phyloP scores from a whole-genome alignment of 2,888 invertebrate species.

The Augochlorella aurata region DNA sequence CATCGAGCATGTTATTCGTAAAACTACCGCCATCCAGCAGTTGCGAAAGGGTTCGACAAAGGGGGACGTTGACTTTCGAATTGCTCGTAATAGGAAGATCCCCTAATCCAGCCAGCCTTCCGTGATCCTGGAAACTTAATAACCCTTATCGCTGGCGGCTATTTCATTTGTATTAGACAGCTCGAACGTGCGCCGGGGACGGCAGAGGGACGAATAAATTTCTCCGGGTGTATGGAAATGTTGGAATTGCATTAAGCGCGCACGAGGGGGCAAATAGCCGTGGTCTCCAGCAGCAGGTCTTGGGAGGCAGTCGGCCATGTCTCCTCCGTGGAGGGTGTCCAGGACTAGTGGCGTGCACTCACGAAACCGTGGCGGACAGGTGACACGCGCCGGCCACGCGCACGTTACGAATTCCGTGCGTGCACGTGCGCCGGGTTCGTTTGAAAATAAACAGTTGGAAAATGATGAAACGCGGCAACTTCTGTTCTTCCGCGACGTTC shows the following conservation, averaged over 20 bases:
- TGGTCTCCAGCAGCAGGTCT: constrained; percentile 68
- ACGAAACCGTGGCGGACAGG: constrained; percentile 80
- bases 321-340: constrained; percentile 73
- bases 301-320: constrained; percentile 75
- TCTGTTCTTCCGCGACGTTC: background rate
- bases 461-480: constrained; percentile 40
- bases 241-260: constrained; percentile 11
- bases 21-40: background rate
- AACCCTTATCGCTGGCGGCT: constrained; percentile 6
- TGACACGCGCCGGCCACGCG: constrained; percentile 81
- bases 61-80: background rate
- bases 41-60: background rate
- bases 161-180: constrained; percentile 23
- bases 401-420: constrained; percentile 52
- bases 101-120: background rate
- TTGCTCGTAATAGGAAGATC: background rate
- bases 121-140: background rate
- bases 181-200: constrained; percentile 1
- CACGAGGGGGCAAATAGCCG: constrained; percentile 39
- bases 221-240: constrained; percentile 35
- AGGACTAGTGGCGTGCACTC: constrained; percentile 70
- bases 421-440: constrained; percentile 55
- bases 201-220: constrained; percentile 46
- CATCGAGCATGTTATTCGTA: background rate
- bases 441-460: constrained; percentile 69